phyloP scores from a whole-genome alignment of 1,140 invertebrate genomes.

The Thaumatotibia leucotreta region DNA sequence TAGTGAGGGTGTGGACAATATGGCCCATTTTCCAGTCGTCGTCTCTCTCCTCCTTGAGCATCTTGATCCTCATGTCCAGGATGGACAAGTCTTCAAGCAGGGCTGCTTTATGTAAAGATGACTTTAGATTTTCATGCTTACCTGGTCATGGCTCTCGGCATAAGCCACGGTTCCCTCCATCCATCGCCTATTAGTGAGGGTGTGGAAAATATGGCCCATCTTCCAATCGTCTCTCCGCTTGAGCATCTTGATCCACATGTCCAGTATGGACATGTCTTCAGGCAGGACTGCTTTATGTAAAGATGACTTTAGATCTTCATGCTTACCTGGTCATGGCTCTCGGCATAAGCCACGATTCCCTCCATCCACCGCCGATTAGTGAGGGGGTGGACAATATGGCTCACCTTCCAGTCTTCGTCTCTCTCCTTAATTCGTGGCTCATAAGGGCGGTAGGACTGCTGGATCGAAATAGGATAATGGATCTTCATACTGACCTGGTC shows the following conservation, averaged over 20 bases:
- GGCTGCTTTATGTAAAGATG: too few relatives aligned
- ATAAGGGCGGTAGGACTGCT: conserved; percentile 92
- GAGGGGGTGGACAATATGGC: conserved; percentile 95
- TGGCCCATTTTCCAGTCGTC: conserved; percentile 98
- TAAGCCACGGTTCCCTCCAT: too few relatives aligned
- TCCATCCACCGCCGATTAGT: too few relatives aligned
- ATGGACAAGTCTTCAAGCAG: too few relatives aligned
- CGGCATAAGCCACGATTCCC: too few relatives aligned
- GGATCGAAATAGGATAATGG: too few relatives aligned
- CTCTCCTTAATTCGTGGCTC: conserved; percentile 95
- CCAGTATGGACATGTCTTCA: conserved; percentile 87
- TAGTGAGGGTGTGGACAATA: too few relatives aligned
- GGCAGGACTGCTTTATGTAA: too few relatives aligned
- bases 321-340: conserved; percentile 89
- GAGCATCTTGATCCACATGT: neutral
- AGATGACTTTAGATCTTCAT: too few relatives aligned
- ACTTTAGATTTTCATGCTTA: too few relatives aligned
- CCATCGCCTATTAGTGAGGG: neutral
- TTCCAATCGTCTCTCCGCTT: neutral
- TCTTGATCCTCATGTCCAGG: conserved; percentile 99
- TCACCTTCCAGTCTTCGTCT: conserved; percentile 97
- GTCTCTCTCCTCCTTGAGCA: conserved; percentile 89
- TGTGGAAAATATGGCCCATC: neutral
- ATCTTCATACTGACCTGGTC: conserved; percentile 92
- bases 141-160: too few relatives aligned